phyloP scores from a whole-genome alignment of 2,797 vertebrate genomes.

The Artibeus lituratus region DNA sequence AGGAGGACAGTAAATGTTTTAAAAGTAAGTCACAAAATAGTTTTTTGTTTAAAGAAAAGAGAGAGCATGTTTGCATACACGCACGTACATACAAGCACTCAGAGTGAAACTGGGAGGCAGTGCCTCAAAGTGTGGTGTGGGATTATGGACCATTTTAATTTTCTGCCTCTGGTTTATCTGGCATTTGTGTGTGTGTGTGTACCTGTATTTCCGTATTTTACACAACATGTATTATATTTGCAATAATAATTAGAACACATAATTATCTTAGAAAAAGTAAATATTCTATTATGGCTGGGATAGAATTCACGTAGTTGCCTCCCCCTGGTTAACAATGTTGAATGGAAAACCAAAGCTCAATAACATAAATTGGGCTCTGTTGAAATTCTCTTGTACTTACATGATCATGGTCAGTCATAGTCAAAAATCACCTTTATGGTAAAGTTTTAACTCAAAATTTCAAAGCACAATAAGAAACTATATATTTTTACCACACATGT shows the following conservation, averaged over 20 bases:
- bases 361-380: background rate
- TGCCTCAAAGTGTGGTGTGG: background rate
- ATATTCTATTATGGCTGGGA: background rate
- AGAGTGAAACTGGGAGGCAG: background rate
- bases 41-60: background rate
- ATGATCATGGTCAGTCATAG: background rate
- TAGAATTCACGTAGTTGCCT: background rate
- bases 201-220: background rate
- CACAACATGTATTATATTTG: background rate
- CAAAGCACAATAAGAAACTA: background rate
- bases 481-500: background rate
- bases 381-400: background rate
- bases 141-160: background rate
- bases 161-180: background rate
- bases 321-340: background rate
- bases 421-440: background rate
- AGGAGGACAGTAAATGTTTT: background rate
- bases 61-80: background rate
- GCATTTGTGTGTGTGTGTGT: background rate
- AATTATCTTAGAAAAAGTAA: background rate
- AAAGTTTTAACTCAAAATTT: background rate
- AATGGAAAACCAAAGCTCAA: background rate
- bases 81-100: background rate
- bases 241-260: background rate
- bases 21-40: background rate